phyloP scores from a whole-genome alignment of 2,113 vertebrate genomes.

The Apteryx mantelli region DNA sequence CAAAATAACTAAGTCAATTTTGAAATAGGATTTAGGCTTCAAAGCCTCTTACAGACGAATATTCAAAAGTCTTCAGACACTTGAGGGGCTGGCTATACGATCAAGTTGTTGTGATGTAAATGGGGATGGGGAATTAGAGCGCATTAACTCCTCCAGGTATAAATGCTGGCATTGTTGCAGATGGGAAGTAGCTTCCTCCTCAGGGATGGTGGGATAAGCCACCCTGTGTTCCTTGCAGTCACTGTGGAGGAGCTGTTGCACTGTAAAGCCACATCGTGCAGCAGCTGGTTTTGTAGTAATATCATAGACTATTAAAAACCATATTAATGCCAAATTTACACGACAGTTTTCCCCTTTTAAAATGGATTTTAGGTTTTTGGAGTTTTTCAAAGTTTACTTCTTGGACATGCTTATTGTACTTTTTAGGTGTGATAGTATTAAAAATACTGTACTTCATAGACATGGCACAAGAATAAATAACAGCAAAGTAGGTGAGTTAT shows the following conservation, averaged over 20 bases:
- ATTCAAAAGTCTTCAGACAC: neutral
- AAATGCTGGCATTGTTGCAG: neutral
- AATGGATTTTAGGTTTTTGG: neutral
- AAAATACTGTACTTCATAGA: neutral
- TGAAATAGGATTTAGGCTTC: neutral
- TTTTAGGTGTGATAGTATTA: neutral
- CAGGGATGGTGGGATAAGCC: neutral
- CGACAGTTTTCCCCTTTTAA: neutral
- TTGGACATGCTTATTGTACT: neutral
- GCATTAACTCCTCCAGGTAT: neutral
- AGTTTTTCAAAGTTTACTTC: neutral
- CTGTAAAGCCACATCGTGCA: neutral
- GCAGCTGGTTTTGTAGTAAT: neutral
- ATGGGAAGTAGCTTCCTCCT: neutral
- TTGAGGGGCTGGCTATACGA: neutral
- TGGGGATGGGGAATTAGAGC: neutral
- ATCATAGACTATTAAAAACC: neutral
- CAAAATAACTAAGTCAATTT: neutral
- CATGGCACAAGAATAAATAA: neutral
- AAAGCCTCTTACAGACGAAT: neutral
- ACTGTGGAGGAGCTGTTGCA: neutral
- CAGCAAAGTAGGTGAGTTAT: neutral
- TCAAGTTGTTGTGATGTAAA: neutral
- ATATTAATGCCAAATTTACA: neutral
- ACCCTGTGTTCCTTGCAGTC: neutral